phyloP scores from a whole-genome alignment of 2,113 vertebrate genomes.

The human (Homo sapiens) region GRCh38 chr4:575001-575500 shows the following conservation, averaged over 20 bases:
- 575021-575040: slow-evolving; percentile 93
- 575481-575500: slow-evolving; percentile 61
- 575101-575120: slow-evolving; percentile 85
- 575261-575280: slow-evolving; percentile 60
- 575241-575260: slow-evolving; percentile 60
- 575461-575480: slow-evolving; percentile 68
- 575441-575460: slow-evolving; percentile 82
- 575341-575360: slow-evolving; percentile 92
- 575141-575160: slow-evolving; percentile 90
- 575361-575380: slow-evolving; percentile 93
- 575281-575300: slow-evolving; percentile 78
- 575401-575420: slow-evolving; percentile 93
- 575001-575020: slow-evolving; percentile 95
- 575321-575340: slow-evolving; percentile 90
- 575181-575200: slow-evolving; percentile 81
- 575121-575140: slow-evolving; percentile 75
- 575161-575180: slow-evolving; percentile 88
- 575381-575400: slow-evolving; percentile 94
- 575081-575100: slow-evolving; percentile 95
- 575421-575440: slow-evolving; percentile 93
- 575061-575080: slow-evolving; percentile 89
- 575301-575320: slow-evolving; percentile 84
- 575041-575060: slow-evolving; percentile 93
- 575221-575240: slow-evolving; percentile 36
- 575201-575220: slow-evolving; percentile 71